Evolutionary conservation across 2,888 invertebrate species (phyloP), one percentile per base, ranked within the genome.

Genomic region (Lymantria dispar): DNA sequence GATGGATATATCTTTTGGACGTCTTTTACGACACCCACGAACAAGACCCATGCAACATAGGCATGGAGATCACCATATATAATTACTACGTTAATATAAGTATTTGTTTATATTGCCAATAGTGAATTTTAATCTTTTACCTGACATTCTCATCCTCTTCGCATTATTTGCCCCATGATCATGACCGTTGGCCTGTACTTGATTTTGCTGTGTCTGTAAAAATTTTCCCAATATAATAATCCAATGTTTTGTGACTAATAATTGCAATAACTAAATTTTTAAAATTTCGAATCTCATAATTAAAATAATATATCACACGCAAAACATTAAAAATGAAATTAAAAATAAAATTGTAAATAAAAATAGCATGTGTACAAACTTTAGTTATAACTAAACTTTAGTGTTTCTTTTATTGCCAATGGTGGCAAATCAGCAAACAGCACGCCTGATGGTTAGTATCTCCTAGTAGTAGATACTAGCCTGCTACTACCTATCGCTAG

Each of bases 71-170:
- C n/a, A n/a, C n/a, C n/a, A n/a, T n/a, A n/a, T n/a, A n/a, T n/a
- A n/a, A n/a, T n/a, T n/a, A n/a, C n/a, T n/a, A n/a, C n/a, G n/a
- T n/a, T n/a, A n/a, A n/a, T n/a, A n/a, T n/a, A 22, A 22, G 22
- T 22, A 22, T 22, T 22, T 22, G 8, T 33, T 33, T n/a, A n/a
- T n/a, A n/a, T n/a, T 33, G 3, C 10, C 33, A 10, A 10, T 33
- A 33, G 3, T 33, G 8, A 33, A 10, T 33, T 22, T 22, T 22
- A 3, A 33, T n/a, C n/a, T n/a, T 33, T 33, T 73, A 88, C 91
- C 91, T 71, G 87, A 74, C 90, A 91, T 88, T 62, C 91, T 88
- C 92, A 92, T 93, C 76, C 91, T 70, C 78, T 93, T 91, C 0
- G 89, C 91, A 49, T 87, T 91, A 56, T 88, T 90, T 0, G 87